Conservation (phyloP, 2,113 vertebrate species). For the Rutilus rutilus region DNA sequence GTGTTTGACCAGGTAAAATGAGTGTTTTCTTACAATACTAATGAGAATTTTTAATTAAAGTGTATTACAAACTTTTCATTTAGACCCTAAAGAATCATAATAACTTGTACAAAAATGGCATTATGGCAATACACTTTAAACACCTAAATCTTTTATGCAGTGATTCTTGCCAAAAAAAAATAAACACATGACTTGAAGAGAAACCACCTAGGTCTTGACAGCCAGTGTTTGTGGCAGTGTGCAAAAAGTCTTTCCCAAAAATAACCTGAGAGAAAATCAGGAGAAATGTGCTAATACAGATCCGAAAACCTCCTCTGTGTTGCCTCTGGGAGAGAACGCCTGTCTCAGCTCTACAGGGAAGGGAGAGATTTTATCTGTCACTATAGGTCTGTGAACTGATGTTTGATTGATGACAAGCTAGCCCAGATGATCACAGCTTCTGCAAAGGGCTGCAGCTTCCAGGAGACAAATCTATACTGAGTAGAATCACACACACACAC, state of each 20-base stretch:
- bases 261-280: slow-evolving; percentile 6
- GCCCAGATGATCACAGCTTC: slow-evolving; percentile 19
- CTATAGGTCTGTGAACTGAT: not conserved
- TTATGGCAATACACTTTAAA: no score
- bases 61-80: no score
- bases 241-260: not conserved
- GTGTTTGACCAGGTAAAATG: no score
- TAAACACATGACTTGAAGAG: slow-evolving; percentile 7
- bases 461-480: not conserved
- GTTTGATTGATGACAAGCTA: slow-evolving; percentile 35
- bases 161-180: slow-evolving; percentile 5
- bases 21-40: no score
- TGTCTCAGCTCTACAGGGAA: slow-evolving; percentile 28
- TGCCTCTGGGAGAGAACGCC: not conserved
- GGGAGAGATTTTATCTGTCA: slow-evolving; percentile 41
- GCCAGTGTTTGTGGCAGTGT: slow-evolving; percentile 7
- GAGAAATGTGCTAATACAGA: slow-evolving; percentile 13
- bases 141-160: not conserved
- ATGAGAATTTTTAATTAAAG: no score
- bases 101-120: no score
- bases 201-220: slow-evolving; percentile 7
- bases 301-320: not conserved
- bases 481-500: no score
- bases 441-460: not conserved
- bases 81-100: no score